Percentiles rank a stretch among this genome's conserved stretches.
phyloP scores from a whole-genome alignment of 2,888 invertebrate genomes.

The Latheticus oryzae region DNA sequence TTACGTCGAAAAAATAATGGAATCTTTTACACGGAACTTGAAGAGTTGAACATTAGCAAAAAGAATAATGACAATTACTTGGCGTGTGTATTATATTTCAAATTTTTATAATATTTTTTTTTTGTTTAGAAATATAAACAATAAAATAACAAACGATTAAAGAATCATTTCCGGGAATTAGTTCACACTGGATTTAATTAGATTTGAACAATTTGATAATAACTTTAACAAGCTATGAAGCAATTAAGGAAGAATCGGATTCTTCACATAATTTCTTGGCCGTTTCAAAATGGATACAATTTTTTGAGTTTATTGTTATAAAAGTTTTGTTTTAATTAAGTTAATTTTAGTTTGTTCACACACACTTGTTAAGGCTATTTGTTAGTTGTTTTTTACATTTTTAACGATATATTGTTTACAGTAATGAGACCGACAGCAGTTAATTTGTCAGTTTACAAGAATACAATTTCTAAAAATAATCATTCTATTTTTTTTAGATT shows the following conservation, averaged over 20 bases:
- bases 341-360: constrained; percentile 49
- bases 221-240: constrained; percentile 47
- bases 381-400: constrained; percentile 54
- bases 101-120: neutral
- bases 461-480: constrained; percentile 11
- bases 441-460: constrained; percentile 25
- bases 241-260: constrained; percentile 47
- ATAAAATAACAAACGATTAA: constrained; percentile 38
- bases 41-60: constrained; percentile 53
- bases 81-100: constrained; percentile 22
- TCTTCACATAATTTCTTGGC: constrained; percentile 46
- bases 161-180: constrained; percentile 47
- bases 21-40: constrained; percentile 52
- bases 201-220: constrained; percentile 50
- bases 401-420: constrained; percentile 55
- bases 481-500: too few species aligned
- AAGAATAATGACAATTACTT: constrained; percentile 29
- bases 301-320: constrained; percentile 41
- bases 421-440: constrained; percentile 23
- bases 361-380: constrained; percentile 51
- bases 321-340: constrained; percentile 48
- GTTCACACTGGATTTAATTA: constrained; percentile 53
- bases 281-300: constrained; percentile 37
- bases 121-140: constrained; percentile 32
- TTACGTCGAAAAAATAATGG: constrained; percentile 44